Base-by-base conservation (phyloP, 2,797 vertebrate genomes). In the Rousettus madagascariensis region DNA sequence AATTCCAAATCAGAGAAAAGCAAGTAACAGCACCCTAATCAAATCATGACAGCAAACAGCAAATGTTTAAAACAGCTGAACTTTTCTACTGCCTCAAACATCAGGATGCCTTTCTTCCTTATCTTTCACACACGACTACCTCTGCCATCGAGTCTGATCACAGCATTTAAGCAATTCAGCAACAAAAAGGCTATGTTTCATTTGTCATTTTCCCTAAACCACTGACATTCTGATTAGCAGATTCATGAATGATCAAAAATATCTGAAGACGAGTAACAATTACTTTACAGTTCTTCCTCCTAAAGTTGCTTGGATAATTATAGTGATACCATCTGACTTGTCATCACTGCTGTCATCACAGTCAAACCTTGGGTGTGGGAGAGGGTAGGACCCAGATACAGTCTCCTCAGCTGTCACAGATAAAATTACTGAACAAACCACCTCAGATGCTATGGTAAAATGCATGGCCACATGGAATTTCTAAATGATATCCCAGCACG, bases 191-290 rank as follows among this genome's bases (percentile, higher is more conserved):
- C 38, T 87, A 8, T 1, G 17, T 88, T 79, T 92, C 19, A 79
- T 49, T 86, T 86, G 22, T 69, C 30, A 55, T 92, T 79, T 92
- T n/a, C 49, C 11, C 26, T 38, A 78, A 91, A 61, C 12, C n/a
- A 53, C 26, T 88, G 53, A 92, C 51, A 86, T 69, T 89, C 38
- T 77, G 53, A 92, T 96, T 71, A 68, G 71, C 20, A 79, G 41
- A 91, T 91, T 95, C 61, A 38, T 4, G 10, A 94, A 90, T 80
- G 55, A 87, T 85, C 26, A 51, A 65, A 95, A 84, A 41, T n/a
- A 92, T 26, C n/a, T 46, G 57, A 53, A 82, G 53, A 87, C 65
- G 61, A 74, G 17, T 90, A 88, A 91, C 55, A 51, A 65, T 65
- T 53, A 77, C 9, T 72, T 95, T 59, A 74, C 41, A 38, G 4